Evolutionary conservation across 2,888 invertebrate genomes (phyloP).

Genomic region (Plebejus melissa): DNA sequence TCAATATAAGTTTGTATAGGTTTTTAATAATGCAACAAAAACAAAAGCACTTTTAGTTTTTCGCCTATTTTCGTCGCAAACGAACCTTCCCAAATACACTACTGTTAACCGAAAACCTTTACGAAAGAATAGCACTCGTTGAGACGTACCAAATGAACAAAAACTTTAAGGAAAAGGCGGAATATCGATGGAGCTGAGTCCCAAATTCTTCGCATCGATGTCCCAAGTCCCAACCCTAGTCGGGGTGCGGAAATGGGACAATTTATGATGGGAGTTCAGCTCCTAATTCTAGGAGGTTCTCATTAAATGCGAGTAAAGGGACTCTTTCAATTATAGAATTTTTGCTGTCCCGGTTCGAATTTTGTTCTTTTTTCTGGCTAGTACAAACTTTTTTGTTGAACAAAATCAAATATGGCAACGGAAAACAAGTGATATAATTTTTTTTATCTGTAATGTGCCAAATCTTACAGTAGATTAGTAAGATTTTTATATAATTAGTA

Average conservation of each 20-base stretch:
- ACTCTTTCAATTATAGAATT: conserved; percentile 64
- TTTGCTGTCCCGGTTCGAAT: conserved; percentile 34
- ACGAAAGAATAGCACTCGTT: conserved; percentile 8
- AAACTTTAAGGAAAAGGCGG: conserved; percentile 23
- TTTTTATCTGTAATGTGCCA: too few species aligned
- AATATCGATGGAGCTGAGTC: conserved; percentile 22
- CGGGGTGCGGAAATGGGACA: conserved; percentile 53
- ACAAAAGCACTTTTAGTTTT: background rate
- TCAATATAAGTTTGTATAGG: too few species aligned
- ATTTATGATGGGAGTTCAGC: conserved; percentile 71
- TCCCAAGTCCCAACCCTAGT: conserved; percentile 18
- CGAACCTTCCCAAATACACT: background rate
- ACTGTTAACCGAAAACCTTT: conserved; percentile 22
- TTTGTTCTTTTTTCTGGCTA: conserved; percentile 30
- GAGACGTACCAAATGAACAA: conserved; percentile 14
- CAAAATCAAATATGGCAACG: background rate
- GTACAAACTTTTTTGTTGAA: background rate
- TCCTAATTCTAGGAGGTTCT: conserved; percentile 65
- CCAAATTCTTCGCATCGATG: background rate
- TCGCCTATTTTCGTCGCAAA: background rate
- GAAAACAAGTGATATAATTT: too few species aligned
- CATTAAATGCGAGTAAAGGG: conserved; percentile 67
- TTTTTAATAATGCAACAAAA: background rate
- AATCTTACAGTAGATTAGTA: too few species aligned
- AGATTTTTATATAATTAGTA: too few species aligned